Percentiles rank a stretch among this genome's conserved stretches.
phyloP scores from a whole-genome alignment of 2,113 vertebrate species.

The Hippolais icterina region DNA sequence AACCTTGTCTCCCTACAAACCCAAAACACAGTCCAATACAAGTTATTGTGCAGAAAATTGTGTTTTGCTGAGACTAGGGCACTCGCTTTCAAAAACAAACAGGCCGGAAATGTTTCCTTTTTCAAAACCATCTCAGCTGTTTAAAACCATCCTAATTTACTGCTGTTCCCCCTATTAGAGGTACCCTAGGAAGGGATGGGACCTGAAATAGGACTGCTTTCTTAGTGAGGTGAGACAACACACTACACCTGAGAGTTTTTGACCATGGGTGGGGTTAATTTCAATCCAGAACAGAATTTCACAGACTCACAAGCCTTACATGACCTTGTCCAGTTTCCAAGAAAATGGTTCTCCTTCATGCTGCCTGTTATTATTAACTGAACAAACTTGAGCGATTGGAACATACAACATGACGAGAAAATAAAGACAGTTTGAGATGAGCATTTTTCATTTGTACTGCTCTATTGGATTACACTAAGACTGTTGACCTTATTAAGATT shows the following conservation, averaged over 20 bases:
- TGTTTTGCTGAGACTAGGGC: background rate
- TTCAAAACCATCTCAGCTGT: background rate
- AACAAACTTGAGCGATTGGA: background rate
- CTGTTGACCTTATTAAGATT: slow-evolving; percentile 22
- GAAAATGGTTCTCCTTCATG: background rate
- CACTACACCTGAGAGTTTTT: background rate
- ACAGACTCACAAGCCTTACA: background rate
- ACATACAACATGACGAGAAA: background rate
- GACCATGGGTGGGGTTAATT: background rate
- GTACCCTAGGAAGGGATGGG: background rate
- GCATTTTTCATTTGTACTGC: background rate
- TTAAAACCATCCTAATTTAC: background rate
- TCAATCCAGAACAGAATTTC: background rate
- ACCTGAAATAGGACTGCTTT: background rate
- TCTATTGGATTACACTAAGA: background rate
- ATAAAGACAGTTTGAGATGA: background rate
- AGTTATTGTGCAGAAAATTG: background rate
- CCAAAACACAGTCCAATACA: background rate
- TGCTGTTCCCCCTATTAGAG: background rate
- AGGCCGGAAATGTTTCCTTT: background rate
- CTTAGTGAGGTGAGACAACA: background rate
- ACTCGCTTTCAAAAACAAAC: background rate
- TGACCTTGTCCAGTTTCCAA: background rate
- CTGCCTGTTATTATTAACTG: background rate
- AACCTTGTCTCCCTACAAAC: background rate